phyloP scores from a whole-genome alignment of 2,888 invertebrate genomes.

The Balanococcus diminutus region DNA sequence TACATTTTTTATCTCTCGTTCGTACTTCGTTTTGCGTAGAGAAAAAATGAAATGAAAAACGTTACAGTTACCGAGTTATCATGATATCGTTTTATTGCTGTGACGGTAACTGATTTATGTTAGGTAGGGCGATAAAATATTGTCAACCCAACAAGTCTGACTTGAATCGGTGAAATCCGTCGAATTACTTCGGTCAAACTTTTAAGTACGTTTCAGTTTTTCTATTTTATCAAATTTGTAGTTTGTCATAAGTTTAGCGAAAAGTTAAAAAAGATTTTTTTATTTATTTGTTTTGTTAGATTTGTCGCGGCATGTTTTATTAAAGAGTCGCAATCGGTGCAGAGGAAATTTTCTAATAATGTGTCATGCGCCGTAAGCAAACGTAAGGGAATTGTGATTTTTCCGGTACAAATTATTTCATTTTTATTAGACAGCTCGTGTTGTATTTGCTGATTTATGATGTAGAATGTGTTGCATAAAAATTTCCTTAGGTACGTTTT shows the following conservation, averaged over 20 bases:
- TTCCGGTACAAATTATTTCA: conserved; percentile 25
- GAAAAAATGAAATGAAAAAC: conserved; percentile 26
- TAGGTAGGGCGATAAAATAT: conserved; percentile 26
- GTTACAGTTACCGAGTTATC: conserved; percentile 1
- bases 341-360: conserved; percentile 5
- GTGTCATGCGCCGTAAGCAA: not conserved
- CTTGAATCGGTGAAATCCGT: conserved; percentile 30
- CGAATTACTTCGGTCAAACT: conserved; percentile 39
- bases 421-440: not conserved
- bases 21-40: not conserved
- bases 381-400: conserved; percentile 16
- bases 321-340: not conserved
- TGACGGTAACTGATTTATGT: conserved; percentile 30
- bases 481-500: not conserved
- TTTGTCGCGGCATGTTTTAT: not conserved
- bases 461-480: not conserved
- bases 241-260: conserved; percentile 6
- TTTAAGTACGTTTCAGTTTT: conserved; percentile 32
- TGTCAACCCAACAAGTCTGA: conserved; percentile 36
- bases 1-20: conserved; percentile 10
- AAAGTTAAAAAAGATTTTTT: conserved; percentile 27
- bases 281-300: conserved; percentile 14
- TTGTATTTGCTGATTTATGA: not conserved
- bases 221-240: conserved; percentile 41
- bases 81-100: conserved; percentile 20